A percentile compares a stretch with the other conserved stretches of the same genome.
Evolutionary conservation across 1,140 invertebrate genomes (phyloP).

Genomic region (Cotesia glomerata): DNA sequence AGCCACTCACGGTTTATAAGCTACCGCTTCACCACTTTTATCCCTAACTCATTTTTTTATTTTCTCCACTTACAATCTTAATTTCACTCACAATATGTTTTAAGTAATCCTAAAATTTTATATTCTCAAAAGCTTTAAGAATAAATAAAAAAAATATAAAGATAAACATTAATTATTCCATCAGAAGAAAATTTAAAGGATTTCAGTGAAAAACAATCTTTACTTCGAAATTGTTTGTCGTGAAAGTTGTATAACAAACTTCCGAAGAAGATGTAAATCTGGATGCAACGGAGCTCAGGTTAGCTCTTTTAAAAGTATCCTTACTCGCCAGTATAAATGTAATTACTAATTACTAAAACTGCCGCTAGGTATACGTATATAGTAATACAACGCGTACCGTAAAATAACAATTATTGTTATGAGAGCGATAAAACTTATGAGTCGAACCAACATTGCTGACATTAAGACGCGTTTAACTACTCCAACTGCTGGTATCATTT

Average conservation of each 20-base stretch:
- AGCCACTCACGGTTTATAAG: constrained; percentile 19
- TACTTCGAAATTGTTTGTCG: background rate
- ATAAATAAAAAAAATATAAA: too few species aligned
- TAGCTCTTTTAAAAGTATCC: background rate
- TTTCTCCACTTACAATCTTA: background rate
- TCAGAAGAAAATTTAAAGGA: too few species aligned
- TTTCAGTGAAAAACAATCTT: background rate
- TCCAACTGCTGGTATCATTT: too few species aligned
- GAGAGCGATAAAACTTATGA: constrained; percentile 7
- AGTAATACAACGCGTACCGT: background rate
- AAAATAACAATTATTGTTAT: constrained; percentile 22
- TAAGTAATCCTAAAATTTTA: too few species aligned
- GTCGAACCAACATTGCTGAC: background rate
- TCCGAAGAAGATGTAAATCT: background rate
- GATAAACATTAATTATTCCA: too few species aligned
- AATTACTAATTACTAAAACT: constrained; percentile 7
- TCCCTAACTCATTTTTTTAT: background rate
- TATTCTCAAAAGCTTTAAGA: too few species aligned
- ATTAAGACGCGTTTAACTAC: background rate
- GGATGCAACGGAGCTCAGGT: background rate
- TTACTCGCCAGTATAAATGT: background rate
- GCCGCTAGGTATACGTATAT: background rate
- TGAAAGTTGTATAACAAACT: background rate
- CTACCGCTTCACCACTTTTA: constrained; percentile 4
- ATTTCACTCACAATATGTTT: background rate